phyloP scores from a whole-genome alignment of 2,888 invertebrate genomes.

The Thymelicus acteon region DNA sequence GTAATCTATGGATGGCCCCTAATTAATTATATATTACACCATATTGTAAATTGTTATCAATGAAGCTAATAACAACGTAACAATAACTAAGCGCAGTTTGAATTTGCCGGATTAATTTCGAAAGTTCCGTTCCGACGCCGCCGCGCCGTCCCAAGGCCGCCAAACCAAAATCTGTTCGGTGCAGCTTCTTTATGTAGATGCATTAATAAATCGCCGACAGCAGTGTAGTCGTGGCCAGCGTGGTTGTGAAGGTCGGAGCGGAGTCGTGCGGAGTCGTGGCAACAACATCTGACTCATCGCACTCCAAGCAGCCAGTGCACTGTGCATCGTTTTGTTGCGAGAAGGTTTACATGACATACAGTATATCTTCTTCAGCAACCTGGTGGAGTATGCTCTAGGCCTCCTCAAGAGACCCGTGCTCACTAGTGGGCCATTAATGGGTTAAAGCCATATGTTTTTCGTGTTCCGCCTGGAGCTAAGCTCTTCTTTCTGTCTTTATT shows the following conservation, averaged over 20 bases:
- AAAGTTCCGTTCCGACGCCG: conserved; percentile 21
- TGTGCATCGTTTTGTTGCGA: conserved; percentile 3
- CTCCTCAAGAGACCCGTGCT: no score
- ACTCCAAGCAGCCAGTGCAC: neutral
- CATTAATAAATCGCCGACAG: conserved; percentile 8
- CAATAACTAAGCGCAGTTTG: neutral
- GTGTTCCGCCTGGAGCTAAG: no score
- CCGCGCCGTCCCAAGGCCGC: conserved; percentile 5
- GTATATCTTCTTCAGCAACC: no score
- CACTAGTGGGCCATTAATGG: no score
- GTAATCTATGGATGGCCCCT: no score
- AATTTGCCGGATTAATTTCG: conserved; percentile 19
- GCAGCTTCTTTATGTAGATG: conserved; percentile 4
- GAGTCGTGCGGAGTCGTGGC: conserved; percentile 17
- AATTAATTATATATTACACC: no score
- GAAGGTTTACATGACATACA: no score
- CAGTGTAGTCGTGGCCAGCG: no score
- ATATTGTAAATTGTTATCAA: no score
- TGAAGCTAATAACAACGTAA: neutral
- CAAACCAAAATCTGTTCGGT: neutral
- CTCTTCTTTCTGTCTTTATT: no score
- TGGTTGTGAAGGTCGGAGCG: conserved; percentile 21
- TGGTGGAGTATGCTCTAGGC: no score
- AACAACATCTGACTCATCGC: conserved; percentile 19
- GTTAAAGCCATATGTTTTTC: no score